Conservation (phyloP, 2,888 invertebrate species). For the Poecilobothrus nobilitatus region DNA sequence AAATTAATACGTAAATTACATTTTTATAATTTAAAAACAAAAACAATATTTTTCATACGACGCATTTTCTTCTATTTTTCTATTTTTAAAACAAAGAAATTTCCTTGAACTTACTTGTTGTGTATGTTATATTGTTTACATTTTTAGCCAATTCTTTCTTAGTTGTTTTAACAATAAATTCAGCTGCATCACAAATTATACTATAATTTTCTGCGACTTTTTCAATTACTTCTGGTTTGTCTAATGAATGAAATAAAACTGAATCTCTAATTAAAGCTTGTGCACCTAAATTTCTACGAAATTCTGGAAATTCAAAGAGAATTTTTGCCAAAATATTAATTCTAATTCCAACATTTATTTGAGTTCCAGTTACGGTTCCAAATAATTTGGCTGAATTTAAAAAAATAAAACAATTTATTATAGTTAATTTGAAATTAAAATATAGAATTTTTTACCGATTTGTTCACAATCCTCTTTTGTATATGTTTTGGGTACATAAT, state of each 20-base stretch:
- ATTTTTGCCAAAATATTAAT: conserved; percentile 53
- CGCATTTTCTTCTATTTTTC: background rate
- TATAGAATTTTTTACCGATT: conserved; percentile 10
- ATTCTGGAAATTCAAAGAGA: conserved; percentile 57
- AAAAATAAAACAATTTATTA: background rate
- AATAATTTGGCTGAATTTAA: conserved; percentile 23
- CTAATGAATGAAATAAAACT: conserved; percentile 58
- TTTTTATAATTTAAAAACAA: too few species aligned
- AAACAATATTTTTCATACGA: background rate
- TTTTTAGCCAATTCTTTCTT: conserved; percentile 39
- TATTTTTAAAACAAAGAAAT: conserved; percentile 1
- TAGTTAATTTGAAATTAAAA: background rate
- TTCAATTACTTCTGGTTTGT: conserved; percentile 55
- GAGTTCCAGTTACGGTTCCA: conserved; percentile 38
- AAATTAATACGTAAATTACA: too few species aligned
- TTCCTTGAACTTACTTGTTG: conserved; percentile 1
- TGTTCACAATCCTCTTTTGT: conserved; percentile 19
- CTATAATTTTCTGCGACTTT: conserved; percentile 60
- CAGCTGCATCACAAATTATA: conserved; percentile 56
- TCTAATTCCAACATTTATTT: conserved; percentile 44
- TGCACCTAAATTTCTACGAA: conserved; percentile 59
- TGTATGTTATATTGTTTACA: conserved; percentile 18
- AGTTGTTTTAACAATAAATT: conserved; percentile 40
- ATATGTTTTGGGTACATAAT: conserved; percentile 28
- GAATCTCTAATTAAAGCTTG: conserved; percentile 64